These are phyloP conservation scores for Pardosa pseudoannulata DNA, from an alignment of 2,888 invertebrate species.

Conservation along the genomic window DNA sequence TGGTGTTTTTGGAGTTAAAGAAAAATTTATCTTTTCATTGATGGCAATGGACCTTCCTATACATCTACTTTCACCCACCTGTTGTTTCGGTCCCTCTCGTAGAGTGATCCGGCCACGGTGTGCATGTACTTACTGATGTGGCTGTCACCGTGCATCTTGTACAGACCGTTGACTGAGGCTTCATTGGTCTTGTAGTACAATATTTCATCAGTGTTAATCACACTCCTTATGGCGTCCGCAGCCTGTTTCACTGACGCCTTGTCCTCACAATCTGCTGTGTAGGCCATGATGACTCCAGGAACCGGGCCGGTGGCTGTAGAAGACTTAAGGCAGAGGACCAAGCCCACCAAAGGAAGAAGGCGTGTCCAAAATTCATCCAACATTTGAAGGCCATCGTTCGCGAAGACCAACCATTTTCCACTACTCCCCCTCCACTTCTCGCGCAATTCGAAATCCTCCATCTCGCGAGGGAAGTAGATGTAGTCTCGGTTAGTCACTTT, in stretches of 20 bases:
- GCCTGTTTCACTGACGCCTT: background rate
- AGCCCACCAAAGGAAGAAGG: background rate
- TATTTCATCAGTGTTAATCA: background rate
- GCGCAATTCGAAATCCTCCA: background rate
- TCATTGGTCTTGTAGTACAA: background rate
- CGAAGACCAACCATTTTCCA: background rate
- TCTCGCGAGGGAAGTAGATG: background rate
- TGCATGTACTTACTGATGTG: background rate
- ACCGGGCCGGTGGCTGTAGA: background rate
- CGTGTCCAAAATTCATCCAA: background rate
- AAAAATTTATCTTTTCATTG: too few species aligned
- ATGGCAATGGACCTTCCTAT: too few species aligned
- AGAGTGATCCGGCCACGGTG: background rate
- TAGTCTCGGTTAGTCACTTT: background rate
- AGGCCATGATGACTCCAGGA: background rate
- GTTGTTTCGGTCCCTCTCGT: background rate
- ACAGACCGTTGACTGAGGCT: background rate
- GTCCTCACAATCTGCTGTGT: background rate
- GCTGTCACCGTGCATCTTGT: background rate
- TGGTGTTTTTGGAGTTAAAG: too few species aligned
- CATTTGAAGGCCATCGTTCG: background rate
- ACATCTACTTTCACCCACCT: background rate
- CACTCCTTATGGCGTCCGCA: background rate
- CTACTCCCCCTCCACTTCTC: background rate
- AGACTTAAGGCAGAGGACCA: background rate